phyloP scores from a whole-genome alignment of 37 sponge, comb jelly and placozoan species.

The Geodia barretti region DNA sequence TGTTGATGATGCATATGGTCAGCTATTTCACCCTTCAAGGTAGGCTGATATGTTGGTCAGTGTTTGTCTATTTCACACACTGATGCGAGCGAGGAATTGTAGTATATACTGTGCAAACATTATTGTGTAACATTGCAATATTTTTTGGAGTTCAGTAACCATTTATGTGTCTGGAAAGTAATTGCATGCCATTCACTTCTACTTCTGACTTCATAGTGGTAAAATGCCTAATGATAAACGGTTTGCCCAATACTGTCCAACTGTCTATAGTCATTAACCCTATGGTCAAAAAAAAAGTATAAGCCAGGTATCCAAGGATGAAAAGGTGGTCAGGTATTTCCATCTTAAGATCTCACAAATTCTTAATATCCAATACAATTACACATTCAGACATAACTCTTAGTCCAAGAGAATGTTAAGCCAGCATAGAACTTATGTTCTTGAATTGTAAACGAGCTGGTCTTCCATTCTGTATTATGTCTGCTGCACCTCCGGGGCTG shows the following conservation, averaged over 20 bases:
- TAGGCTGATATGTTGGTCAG: conserved; percentile 14
- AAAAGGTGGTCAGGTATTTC: no score
- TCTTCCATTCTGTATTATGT: background rate
- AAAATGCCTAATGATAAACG: no score
- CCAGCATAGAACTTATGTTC: background rate
- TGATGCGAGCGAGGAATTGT: background rate
- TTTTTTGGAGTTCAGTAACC: no score
- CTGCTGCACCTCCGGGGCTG: background rate
- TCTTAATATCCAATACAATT: no score
- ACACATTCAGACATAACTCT: no score
- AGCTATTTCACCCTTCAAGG: conserved; percentile 44
- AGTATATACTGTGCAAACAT: background rate
- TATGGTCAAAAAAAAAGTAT: no score
- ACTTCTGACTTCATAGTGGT: no score
- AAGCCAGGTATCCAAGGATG: no score
- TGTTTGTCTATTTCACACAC: background rate
- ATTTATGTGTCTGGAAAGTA: no score
- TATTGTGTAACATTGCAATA: background rate
- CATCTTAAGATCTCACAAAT: no score
- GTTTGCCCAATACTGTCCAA: no score
- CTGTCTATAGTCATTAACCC: no score
- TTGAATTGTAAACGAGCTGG: background rate
- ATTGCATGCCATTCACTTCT: background rate
- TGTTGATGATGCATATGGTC: conserved; percentile 23
- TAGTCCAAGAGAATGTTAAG: background rate